A percentile compares a stretch with the other conserved stretches of the same genome.
These are phyloP conservation scores for Hydropotes inermis DNA, from an alignment of 2,113 vertebrate genomes.

Conservation along the genomic window DNA sequence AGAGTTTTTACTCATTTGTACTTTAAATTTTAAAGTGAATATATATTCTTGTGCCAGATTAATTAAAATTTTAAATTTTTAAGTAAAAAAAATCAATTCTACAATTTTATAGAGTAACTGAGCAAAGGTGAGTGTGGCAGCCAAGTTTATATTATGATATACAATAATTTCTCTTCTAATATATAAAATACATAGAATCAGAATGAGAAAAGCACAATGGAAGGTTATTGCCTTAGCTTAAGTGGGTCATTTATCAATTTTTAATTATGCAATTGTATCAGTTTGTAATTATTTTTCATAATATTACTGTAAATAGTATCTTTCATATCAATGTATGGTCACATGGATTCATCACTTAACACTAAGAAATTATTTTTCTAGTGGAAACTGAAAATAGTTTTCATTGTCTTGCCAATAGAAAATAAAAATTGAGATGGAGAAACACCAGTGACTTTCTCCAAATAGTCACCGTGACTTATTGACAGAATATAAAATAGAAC, in stretches of 20 bases:
- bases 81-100: not conserved
- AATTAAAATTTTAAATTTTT: not conserved
- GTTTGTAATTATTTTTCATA: not conserved
- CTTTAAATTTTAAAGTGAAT: not conserved
- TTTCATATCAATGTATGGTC: not conserved
- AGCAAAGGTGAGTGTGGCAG: not conserved
- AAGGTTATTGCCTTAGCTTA: not conserved
- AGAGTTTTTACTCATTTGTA: not conserved
- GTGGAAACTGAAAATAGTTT: not conserved
- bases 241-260: not conserved
- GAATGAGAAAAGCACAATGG: not conserved
- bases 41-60: not conserved
- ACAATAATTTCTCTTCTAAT: not conserved
- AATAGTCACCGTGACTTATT: not conserved
- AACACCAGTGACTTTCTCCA: not conserved
- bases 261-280: not conserved
- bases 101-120: not conserved
- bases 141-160: not conserved
- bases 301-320: not conserved
- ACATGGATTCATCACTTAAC: not conserved
- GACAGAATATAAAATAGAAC: not conserved
- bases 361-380: not conserved
- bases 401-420: not conserved
- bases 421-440: not conserved
- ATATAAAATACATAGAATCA: not conserved